Conservation (phyloP, 2,113 vertebrate species). For the Epinephelus fuscoguttatus region DNA sequence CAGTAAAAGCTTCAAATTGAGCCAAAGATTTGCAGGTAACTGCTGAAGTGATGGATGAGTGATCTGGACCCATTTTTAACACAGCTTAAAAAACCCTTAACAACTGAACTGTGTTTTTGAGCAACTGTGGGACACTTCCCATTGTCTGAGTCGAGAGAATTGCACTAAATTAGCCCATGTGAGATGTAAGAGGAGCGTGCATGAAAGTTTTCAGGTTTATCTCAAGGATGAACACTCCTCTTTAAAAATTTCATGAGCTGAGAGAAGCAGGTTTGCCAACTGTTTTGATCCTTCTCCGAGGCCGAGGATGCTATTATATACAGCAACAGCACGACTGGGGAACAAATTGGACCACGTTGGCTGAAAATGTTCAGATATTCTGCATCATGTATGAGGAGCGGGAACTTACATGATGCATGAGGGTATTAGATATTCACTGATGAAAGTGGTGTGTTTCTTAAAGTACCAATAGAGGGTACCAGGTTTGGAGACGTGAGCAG, state of each 20-base stretch:
- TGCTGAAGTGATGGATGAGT: neutral
- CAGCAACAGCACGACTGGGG: neutral
- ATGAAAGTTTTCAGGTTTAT: neutral
- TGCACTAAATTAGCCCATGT: neutral
- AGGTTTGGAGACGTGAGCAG: neutral
- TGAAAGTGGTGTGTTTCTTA: neutral
- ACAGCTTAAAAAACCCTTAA: neutral
- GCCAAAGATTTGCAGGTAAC: neutral
- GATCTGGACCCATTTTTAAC: neutral
- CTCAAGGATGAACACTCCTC: neutral
- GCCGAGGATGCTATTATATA: neutral
- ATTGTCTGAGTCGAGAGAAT: neutral
- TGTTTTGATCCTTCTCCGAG: neutral
- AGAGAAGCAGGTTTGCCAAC: neutral
- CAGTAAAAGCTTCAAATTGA: neutral
- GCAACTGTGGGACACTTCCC: neutral
- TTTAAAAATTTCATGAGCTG: neutral
- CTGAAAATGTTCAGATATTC: neutral
- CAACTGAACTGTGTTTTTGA: neutral
- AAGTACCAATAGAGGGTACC: neutral
- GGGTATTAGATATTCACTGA: neutral
- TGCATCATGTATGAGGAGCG: neutral
- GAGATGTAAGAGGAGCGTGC: too few species aligned
- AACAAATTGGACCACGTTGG: neutral
- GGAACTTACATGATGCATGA: neutral